These are phyloP conservation scores for Calypte anna DNA, from an alignment of 2,113 vertebrate species.

Conservation along the genomic window DNA sequence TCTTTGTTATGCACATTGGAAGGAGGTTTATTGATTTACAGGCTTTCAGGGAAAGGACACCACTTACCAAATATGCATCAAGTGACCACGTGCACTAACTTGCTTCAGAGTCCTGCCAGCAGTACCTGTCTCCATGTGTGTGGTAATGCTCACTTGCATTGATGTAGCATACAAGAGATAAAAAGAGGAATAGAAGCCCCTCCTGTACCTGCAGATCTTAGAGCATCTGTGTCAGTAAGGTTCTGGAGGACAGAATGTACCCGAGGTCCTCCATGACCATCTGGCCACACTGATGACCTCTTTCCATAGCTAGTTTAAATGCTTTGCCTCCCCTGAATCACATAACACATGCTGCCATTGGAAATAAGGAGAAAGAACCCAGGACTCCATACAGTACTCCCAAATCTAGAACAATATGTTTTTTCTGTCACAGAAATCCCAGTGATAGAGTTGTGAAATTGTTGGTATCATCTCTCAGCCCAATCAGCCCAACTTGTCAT, in stretches of 20 bases:
- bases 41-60: too few species aligned
- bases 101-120: neutral
- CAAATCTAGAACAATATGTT: neutral
- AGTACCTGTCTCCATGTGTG: neutral
- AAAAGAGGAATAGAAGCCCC: neutral
- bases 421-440: neutral
- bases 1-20: too few species aligned
- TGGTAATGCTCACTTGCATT: neutral
- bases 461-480: too few species aligned
- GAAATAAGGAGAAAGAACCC: neutral
- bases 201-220: neutral
- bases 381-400: neutral
- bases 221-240: neutral
- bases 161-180: neutral
- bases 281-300: neutral
- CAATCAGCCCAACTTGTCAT: neutral
- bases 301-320: neutral
- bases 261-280: neutral
- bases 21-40: too few species aligned
- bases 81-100: neutral
- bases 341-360: neutral
- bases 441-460: neutral
- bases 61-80: too few species aligned
- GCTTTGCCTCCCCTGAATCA: neutral
- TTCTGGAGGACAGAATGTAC: neutral